Evolutionary conservation across 2,797 vertebrate species (phyloP), one percentile per base, ranked within the genome.

Genomic region (Periophthalmus magnuspinnatus): DNA sequence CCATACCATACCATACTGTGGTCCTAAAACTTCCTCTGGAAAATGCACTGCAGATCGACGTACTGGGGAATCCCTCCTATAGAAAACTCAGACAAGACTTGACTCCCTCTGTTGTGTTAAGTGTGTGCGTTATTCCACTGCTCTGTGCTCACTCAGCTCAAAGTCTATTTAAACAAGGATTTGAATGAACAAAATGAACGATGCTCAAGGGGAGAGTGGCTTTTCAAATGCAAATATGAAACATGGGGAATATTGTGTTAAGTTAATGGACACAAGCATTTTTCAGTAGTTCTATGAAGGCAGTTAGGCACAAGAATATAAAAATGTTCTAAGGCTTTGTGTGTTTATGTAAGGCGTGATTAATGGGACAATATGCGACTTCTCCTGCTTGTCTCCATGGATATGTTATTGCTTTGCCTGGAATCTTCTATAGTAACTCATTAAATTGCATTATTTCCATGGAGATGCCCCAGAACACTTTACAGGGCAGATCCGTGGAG

Each of bases 61-160:
- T 61, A 69, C 36, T 81, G 93, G 93, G 92, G 91, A 93, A 93
- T 94, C 91, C 93, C 92, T 91, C 72, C 65, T 59, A 59, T 86
- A 86, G 84, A 90, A 88, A 88, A 88, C 77, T 83, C 73, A 60
- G 81, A 84, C 90, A 87, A 89, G 86, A 90, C 87, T 81, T 80
- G 82, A 90, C 90, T 84, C 70, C 78, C 79, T 85, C 70, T 79
- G 77, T 85, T 34, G 17, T 71, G 86, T 79, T 74, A 81, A 78
- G 80, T 81, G 72, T 87, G 79, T 83, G 81, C 84, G 87, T 86
- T 81, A 84, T 83, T 85, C 84, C 79, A 82, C 81, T 68, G 77
- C 77, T 79, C 77, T 62, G 79, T 84, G 83, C 86, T 81, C 79
- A 82, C 82, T 89, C 83, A 74, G 68, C 74, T 86, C 80, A 57